These are phyloP conservation scores for Drosophila subpulchrella DNA, from an alignment of 1,140 invertebrate species.

Conservation along the genomic window DNA sequence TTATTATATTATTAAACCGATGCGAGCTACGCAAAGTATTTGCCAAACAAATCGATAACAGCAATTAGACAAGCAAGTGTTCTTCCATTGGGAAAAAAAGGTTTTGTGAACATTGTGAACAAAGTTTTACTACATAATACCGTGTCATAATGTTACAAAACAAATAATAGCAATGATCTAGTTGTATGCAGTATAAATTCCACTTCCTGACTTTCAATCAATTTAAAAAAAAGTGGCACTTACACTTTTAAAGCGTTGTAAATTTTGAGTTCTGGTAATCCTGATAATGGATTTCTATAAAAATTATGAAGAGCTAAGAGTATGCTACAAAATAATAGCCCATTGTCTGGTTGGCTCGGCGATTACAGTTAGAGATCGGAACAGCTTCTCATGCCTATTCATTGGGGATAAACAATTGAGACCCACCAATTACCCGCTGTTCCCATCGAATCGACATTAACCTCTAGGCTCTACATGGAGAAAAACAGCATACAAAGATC, in stretches of 20 bases:
- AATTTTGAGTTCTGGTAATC: background rate
- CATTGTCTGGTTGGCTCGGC: slow-evolving; percentile 16
- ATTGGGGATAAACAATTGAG: slow-evolving; percentile 33
- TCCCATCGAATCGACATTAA: slow-evolving; percentile 42
- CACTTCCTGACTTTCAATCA: background rate
- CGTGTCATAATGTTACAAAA: no score
- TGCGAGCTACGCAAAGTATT: slow-evolving; percentile 17
- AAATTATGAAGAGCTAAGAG: slow-evolving; percentile 15
- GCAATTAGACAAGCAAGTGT: slow-evolving; percentile 1
- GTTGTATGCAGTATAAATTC: background rate
- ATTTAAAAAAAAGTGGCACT: background rate
- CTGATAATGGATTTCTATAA: slow-evolving; percentile 4
- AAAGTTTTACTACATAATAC: no score
- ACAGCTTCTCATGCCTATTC: slow-evolving; percentile 27
- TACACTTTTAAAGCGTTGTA: no score
- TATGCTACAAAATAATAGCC: slow-evolving; percentile 12
- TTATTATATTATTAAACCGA: slow-evolving; percentile 20
- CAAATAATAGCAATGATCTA: background rate
- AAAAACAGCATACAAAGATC: slow-evolving; percentile 1
- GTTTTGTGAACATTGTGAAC: no score
- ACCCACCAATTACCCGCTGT: slow-evolving; percentile 25
- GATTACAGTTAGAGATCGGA: slow-evolving; percentile 7
- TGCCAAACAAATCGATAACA: slow-evolving; percentile 17
- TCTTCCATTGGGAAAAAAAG: no score
- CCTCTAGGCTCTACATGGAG: slow-evolving; percentile 3